phyloP scores from a whole-genome alignment of 2,113 vertebrate species.

The Corvus cornix region DNA sequence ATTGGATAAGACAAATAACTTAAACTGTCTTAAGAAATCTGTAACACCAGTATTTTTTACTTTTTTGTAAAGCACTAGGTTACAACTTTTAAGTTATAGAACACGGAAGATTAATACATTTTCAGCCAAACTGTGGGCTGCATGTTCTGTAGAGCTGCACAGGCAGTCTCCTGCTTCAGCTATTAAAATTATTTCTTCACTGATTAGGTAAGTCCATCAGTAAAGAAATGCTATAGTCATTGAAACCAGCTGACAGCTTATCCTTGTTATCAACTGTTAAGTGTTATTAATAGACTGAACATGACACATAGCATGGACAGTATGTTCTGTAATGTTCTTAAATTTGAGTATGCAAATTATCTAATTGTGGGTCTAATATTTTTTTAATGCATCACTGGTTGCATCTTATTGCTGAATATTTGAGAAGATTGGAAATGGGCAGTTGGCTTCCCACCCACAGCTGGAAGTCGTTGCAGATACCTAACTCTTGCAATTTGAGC shows the following conservation, averaged over 20 bases:
- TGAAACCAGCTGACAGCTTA: not conserved
- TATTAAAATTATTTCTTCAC: not conserved
- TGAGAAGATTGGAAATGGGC: not conserved
- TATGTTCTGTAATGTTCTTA: not conserved
- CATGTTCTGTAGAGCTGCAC: not conserved
- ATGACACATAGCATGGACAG: not conserved
- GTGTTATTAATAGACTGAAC: not conserved
- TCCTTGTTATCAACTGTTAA: not conserved
- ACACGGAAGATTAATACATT: not conserved
- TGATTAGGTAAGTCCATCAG: not conserved
- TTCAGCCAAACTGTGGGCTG: not conserved
- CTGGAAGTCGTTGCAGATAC: not conserved
- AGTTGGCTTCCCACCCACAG: not conserved
- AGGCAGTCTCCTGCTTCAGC: not conserved
- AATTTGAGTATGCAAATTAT: not conserved
- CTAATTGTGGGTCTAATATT: not conserved
- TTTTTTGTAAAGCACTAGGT: not conserved
- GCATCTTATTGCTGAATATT: not conserved
- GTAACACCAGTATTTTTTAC: not conserved
- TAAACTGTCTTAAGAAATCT: not conserved
- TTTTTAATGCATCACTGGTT: not conserved
- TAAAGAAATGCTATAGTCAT: not conserved
- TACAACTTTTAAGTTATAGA: not conserved
- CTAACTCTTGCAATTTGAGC: not conserved
- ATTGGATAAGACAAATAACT: not conserved